phyloP scores from a whole-genome alignment of 2,797 vertebrate genomes.

The Pantherophis vulpinus region DNA sequence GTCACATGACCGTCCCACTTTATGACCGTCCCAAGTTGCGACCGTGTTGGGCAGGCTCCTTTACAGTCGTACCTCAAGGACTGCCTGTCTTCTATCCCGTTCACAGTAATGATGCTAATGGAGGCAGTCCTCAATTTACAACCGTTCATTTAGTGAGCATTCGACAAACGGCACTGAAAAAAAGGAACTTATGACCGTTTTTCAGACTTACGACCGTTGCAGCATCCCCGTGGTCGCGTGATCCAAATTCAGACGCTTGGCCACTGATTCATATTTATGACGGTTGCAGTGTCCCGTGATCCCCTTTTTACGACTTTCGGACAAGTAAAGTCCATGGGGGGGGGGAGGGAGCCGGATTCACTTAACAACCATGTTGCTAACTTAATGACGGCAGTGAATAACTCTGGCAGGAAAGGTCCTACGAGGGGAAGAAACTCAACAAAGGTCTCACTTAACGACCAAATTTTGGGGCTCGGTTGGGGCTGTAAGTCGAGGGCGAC shows the following conservation, averaged over 20 bases:
- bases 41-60: background rate
- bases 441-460: background rate
- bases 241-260: background rate
- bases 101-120: background rate
- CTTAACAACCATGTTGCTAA: background rate
- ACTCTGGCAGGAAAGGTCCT: background rate
- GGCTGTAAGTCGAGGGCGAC: background rate
- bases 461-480: no score
- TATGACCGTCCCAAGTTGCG: background rate
- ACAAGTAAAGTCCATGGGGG: no score
- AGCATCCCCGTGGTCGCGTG: background rate
- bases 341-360: background rate
- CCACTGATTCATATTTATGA: background rate
- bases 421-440: background rate
- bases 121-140: background rate
- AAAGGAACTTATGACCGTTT: background rate
- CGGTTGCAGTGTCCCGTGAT: background rate
- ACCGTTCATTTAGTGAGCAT: no score
- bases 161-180: background rate
- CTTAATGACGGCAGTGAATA: background rate
- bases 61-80: background rate
- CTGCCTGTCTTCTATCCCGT: background rate
- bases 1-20: background rate
- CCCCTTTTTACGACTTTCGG: no score
- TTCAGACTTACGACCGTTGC: background rate